phyloP scores from a whole-genome alignment of 2,113 vertebrate genomes.

The Zosterops pallidus region DNA sequence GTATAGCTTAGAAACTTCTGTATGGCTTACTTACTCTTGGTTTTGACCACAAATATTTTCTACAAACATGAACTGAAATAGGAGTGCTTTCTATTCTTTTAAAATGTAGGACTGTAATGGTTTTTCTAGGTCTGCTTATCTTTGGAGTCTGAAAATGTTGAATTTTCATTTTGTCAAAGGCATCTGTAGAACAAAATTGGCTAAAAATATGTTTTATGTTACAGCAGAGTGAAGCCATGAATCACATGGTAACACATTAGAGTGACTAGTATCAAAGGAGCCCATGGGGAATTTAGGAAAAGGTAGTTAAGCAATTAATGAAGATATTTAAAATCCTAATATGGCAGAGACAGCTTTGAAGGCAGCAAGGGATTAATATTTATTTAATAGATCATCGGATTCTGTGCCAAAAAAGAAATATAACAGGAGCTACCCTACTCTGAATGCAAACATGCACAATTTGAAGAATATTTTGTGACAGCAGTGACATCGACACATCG shows the following conservation, averaged over 20 bases:
- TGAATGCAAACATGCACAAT: slow-evolving; percentile 33
- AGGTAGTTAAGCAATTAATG: slow-evolving; percentile 79
- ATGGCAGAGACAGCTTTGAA: slow-evolving; percentile 69
- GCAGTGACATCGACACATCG: slow-evolving; percentile 27
- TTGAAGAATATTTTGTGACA: slow-evolving; percentile 51
- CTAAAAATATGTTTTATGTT: slow-evolving; percentile 54
- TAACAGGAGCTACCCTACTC: slow-evolving; percentile 50
- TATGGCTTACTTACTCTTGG: not conserved
- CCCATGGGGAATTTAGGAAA: slow-evolving; percentile 68
- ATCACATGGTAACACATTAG: slow-evolving; percentile 73
- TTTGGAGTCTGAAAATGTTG: not conserved
- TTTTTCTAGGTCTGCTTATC: not conserved
- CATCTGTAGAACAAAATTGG: slow-evolving; percentile 46
- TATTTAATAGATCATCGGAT: slow-evolving; percentile 72
- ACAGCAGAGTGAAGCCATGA: slow-evolving; percentile 66
- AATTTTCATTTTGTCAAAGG: slow-evolving; percentile 37
- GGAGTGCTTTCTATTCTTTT: not conserved
- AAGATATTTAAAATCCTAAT: slow-evolving; percentile 78
- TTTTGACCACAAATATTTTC: not conserved
- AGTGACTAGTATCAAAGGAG: slow-evolving; percentile 60
- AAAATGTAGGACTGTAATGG: not conserved
- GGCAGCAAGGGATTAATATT: slow-evolving; percentile 74
- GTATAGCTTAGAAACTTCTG: not conserved
- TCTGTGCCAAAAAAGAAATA: slow-evolving; percentile 65
- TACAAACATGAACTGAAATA: not conserved